Base-by-base conservation (phyloP, 2,888 invertebrate species). In the Eucera pruinosa region DNA sequence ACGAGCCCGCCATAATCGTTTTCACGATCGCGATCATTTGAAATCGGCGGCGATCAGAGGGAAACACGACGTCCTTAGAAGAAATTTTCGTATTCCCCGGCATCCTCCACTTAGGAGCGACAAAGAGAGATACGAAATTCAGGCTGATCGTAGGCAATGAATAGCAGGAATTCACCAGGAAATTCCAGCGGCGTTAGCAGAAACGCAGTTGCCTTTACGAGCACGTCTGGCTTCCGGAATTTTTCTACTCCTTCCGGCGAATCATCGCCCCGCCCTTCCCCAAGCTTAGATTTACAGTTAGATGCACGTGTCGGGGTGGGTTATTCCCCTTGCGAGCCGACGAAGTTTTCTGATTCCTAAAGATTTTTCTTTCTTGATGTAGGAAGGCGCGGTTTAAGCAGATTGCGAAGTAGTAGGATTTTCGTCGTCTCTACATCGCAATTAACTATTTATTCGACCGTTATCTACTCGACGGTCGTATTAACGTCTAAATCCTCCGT, bases 161-260 rank as follows among this genome's bases (percentile, higher is more conserved):
- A 41, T 25, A 54, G 60, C 18, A 20, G 71, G 71, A 77, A 84
- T 75, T n/a, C 62, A 23, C 39, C 52, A 2, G 15, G n/a, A 55
- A 71, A 85, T 85, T 74, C 78, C 78, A 74, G 23, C 70, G 43
- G 61, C 76, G 61, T 30, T 66, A 25, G 71, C 43, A 71, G 73
- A 74, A 83, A 74, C 67, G 80, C 73, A 74, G 48, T 55, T 60
- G 77, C 23, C 62, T 85, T 86, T 85, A 85, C 81, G 84, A 80
- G 74, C 86, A 75, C 76, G 45, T 69, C 73, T 61, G 41, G 69
- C 77, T 86, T 85, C 78, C 86, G 84, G 74, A 84, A 78, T 84
- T 86, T 85, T 84, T 74, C 60, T 75, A 55, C 54, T 41, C 70
- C 74, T 81, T 82, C 71, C 80, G 80, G 77, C 72, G 70, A 72